A percentile compares a stretch with the other conserved stretches of the same genome.
phyloP scores from a whole-genome alignment of 1,140 invertebrate genomes.

The Achroia grisella region DNA sequence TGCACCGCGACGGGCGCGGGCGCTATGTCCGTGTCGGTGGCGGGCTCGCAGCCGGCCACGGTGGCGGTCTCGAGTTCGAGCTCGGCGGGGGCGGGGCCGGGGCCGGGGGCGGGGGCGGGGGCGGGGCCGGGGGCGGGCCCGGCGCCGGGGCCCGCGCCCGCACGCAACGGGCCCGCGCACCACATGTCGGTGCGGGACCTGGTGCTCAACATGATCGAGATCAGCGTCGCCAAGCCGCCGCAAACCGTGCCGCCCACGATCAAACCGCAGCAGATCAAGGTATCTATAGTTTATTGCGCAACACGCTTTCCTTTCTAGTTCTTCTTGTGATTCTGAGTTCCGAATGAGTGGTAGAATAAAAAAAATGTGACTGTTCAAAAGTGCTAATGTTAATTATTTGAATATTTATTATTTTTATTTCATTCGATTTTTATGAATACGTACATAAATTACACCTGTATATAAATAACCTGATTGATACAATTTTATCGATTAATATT shows the following conservation, averaged over 20 bases:
- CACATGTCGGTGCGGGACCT: conserved; percentile 83
- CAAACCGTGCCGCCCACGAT: conserved; percentile 44
- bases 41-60: conserved; percentile 7
- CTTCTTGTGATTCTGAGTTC: too few relatives aligned
- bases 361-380: too few relatives aligned
- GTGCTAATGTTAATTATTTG: too few relatives aligned
- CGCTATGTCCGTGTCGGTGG: conserved; percentile 3
- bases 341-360: too few relatives aligned
- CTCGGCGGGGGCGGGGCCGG: conserved; percentile 15
- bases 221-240: conserved; percentile 79
- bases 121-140: conserved; percentile 18
- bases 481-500: too few relatives aligned
- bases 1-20: conserved; percentile 35
- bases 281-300: neutral
- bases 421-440: too few relatives aligned
- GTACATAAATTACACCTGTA: too few relatives aligned
- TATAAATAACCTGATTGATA: too few relatives aligned
- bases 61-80: conserved; percentile 4
- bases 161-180: conserved; percentile 45
- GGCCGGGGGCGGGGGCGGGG: conserved; percentile 18
- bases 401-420: too few relatives aligned
- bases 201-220: conserved; percentile 84
- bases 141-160: conserved; percentile 36
- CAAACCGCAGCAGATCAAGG: conserved; percentile 24
- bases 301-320: too few relatives aligned